These are phyloP conservation scores for Chaetura pelagica DNA, from an alignment of 2,113 vertebrate species.

Conservation along the genomic window DNA sequence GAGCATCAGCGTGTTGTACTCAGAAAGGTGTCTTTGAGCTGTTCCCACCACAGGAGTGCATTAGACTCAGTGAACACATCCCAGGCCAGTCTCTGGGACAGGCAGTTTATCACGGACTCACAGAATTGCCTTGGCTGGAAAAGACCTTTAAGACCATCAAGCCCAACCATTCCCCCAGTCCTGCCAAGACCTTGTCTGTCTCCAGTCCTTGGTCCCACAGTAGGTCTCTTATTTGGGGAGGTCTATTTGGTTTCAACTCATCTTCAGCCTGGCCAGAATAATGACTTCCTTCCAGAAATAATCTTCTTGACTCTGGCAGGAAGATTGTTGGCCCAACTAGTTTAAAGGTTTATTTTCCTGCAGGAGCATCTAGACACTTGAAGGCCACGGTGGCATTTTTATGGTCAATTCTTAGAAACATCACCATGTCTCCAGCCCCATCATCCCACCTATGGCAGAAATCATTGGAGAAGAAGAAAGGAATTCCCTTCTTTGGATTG, in stretches of 20 bases:
- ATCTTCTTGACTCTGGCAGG: neutral
- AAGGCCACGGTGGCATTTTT: rapidly evolving
- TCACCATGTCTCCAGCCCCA: neutral
- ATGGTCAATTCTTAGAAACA: neutral
- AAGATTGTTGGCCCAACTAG: neutral
- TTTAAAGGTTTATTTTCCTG: neutral
- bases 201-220: neutral
- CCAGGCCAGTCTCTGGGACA: neutral
- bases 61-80: neutral
- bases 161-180: too few species aligned
- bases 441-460: neutral
- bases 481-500: neutral
- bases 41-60: neutral
- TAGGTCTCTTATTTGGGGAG: conserved; percentile 2
- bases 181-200: conserved; percentile 19
- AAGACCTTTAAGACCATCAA: too few species aligned
- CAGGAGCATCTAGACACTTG: neutral
- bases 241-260: conserved; percentile 10
- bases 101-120: too few species aligned
- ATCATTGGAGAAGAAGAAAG: neutral
- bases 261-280: neutral
- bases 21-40: neutral
- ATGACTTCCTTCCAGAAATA: neutral
- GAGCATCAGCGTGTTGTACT: neutral
- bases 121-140: too few species aligned